Evolutionary conservation across 1,140 invertebrate species (phyloP).

Genomic region (Drosophila asahinai): DNA sequence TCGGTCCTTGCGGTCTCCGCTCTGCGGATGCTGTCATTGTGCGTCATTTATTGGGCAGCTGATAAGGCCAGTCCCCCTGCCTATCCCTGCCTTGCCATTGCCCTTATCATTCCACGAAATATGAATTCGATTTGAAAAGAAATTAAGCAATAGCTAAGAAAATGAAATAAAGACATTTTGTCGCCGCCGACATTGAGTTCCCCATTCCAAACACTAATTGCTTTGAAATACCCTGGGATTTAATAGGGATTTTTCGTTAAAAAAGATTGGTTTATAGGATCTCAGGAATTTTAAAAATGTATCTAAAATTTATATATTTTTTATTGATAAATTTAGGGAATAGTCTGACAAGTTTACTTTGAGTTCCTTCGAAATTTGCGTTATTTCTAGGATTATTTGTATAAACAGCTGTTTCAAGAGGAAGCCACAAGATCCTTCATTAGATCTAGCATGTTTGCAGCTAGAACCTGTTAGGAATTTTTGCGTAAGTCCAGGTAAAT

Average conservation of each 20-base stretch:
- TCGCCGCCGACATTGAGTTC: conserved; percentile 56
- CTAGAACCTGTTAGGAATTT: background rate
- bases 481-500: too few species aligned
- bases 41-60: conserved; percentile 71
- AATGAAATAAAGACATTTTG: conserved; percentile 73
- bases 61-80: conserved; percentile 51
- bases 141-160: conserved; percentile 60
- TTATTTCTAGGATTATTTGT: too few species aligned
- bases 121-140: conserved; percentile 77
- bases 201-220: conserved; percentile 9
- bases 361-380: background rate
- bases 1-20: conserved; percentile 2
- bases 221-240: background rate
- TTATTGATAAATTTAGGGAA: background rate
- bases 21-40: conserved; percentile 35
- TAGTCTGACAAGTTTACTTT: background rate
- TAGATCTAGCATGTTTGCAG: background rate
- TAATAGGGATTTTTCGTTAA: background rate
- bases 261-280: fast-evolving
- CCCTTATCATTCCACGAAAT: conserved; percentile 41
- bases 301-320: background rate
- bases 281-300: background rate
- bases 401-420: background rate
- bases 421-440: too few species aligned
- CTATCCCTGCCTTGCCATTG: background rate